A percentile compares a stretch with the other conserved stretches of the same genome.
phyloP scores from a whole-genome alignment of 1,140 invertebrate genomes.

The Drosophila sechellia region DNA sequence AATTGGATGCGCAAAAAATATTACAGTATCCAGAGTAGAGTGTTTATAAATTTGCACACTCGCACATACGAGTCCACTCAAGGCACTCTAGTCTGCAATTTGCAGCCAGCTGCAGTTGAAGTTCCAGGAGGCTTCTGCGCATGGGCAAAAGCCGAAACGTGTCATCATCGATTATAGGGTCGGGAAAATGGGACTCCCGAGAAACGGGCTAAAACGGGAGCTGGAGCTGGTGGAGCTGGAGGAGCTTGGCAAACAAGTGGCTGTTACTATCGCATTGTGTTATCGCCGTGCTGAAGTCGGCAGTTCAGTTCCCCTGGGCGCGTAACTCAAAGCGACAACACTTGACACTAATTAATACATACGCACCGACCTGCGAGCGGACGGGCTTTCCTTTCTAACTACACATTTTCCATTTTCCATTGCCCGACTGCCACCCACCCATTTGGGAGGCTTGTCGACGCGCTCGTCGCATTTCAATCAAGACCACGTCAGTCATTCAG shows the following conservation, averaged over 20 bases:
- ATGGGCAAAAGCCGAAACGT: constrained; percentile 75
- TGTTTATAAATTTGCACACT: constrained; percentile 39
- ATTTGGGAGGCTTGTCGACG: constrained; percentile 62
- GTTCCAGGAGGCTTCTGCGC: constrained; percentile 47
- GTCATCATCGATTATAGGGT: constrained; percentile 76
- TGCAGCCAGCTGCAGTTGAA: constrained; percentile 39
- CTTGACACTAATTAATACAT: constrained; percentile 83
- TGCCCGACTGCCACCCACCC: constrained; percentile 70
- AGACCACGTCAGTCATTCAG: constrained; percentile 70
- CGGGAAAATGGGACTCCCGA: background rate
- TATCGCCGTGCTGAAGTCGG: constrained; percentile 59
- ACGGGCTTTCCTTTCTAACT: background rate
- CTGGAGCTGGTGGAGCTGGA: background rate
- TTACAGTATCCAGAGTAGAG: constrained; percentile 40
- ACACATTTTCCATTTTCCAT: constrained; percentile 14
- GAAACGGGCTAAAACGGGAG: background rate
- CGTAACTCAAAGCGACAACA: constrained; percentile 83
- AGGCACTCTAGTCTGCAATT: constrained; percentile 53
- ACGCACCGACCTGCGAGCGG: constrained; percentile 57
- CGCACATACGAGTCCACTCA: background rate
- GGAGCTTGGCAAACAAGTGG: constrained; percentile 60
- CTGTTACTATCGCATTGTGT: constrained; percentile 72
- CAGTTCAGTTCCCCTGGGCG: constrained; percentile 61
- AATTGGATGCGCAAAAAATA: constrained; percentile 79
- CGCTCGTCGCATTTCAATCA: constrained; percentile 80